A percentile compares a stretch with the other conserved stretches of the same genome.
These are phyloP conservation scores for Cephus runcator DNA, from an alignment of 2,888 invertebrate genomes.

Conservation along the genomic window DNA sequence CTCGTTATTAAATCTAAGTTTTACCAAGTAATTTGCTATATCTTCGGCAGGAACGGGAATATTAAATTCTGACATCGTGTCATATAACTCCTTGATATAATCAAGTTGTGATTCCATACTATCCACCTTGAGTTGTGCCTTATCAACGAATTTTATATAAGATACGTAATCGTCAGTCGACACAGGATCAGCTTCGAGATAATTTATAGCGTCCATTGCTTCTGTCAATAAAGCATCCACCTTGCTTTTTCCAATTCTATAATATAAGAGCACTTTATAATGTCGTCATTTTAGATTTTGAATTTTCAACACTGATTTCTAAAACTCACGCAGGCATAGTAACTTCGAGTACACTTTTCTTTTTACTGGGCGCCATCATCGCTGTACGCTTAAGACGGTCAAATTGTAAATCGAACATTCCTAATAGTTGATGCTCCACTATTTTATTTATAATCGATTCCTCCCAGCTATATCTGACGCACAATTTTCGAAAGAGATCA, in stretches of 20 bases:
- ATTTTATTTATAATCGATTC: slow-evolving; percentile 76
- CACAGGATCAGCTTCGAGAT: slow-evolving; percentile 71
- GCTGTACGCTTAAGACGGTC: slow-evolving; percentile 78
- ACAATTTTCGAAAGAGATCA: slow-evolving; percentile 73
- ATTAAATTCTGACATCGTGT: slow-evolving; percentile 83
- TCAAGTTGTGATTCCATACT: slow-evolving; percentile 79
- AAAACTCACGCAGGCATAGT: slow-evolving; percentile 74
- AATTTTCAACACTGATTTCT: not conserved
- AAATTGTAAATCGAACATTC: slow-evolving; percentile 78
- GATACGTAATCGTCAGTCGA: slow-evolving; percentile 79
- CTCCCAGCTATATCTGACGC: slow-evolving; percentile 77
- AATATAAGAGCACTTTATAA: slow-evolving; percentile 1
- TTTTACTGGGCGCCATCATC: slow-evolving; percentile 76
- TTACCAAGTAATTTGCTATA: slow-evolving; percentile 70
- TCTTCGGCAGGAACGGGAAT: slow-evolving; percentile 81
- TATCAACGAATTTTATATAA: slow-evolving; percentile 77
- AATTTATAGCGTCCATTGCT: slow-evolving; percentile 73
- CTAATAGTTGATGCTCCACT: slow-evolving; percentile 75
- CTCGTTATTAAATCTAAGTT: slow-evolving; percentile 2
- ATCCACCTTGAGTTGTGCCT: slow-evolving; percentile 74
- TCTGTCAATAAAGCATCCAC: slow-evolving; percentile 67
- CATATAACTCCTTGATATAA: slow-evolving; percentile 85
- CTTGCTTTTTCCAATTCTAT: slow-evolving; percentile 74
- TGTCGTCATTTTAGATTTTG: not conserved
- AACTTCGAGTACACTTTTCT: slow-evolving; percentile 74